Evolutionary conservation across 2,797 vertebrate genomes (phyloP).

Genomic region (Macropus fuliginosus): DNA sequence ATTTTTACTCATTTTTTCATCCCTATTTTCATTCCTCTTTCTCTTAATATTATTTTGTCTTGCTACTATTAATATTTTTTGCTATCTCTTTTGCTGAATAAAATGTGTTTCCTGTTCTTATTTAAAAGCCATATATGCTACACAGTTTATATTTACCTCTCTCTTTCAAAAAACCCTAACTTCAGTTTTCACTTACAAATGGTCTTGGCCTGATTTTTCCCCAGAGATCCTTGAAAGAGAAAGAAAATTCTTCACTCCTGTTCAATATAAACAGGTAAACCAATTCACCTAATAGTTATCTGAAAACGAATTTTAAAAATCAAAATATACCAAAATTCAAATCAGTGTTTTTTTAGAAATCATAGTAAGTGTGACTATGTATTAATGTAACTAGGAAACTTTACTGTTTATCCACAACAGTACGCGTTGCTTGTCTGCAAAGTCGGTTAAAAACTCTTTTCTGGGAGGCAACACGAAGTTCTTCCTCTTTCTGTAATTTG

Average conservation of each 20-base stretch:
- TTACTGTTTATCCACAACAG: conserved; percentile 88
- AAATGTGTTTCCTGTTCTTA: not conserved
- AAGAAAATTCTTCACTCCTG: not conserved
- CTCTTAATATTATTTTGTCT: conserved; percentile 6
- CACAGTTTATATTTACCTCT: conserved; percentile 6
- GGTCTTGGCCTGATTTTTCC: conserved; percentile 15
- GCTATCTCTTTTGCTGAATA: conserved; percentile 12
- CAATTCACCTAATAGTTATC: not conserved
- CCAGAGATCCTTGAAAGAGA: not conserved
- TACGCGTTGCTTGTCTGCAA: conserved; percentile 83
- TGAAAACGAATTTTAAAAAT: not conserved
- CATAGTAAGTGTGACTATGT: conserved; percentile 1
- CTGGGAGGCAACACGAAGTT: conserved; percentile 82
- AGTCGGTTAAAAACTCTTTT: conserved; percentile 87
- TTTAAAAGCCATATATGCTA: conserved; percentile 8
- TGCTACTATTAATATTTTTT: not conserved
- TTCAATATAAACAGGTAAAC: not conserved
- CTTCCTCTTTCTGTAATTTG: conserved; percentile 85
- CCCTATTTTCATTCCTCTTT: not conserved
- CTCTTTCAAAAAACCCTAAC: not conserved
- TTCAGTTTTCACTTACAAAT: conserved; percentile 20
- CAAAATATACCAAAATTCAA: not conserved
- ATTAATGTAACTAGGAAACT: conserved; percentile 60
- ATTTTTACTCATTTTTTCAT: not conserved
- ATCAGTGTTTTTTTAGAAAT: conserved; percentile 1